Base-by-base conservation (phyloP, 1,140 invertebrate genomes). In the Globodera ellingtonae region DNA sequence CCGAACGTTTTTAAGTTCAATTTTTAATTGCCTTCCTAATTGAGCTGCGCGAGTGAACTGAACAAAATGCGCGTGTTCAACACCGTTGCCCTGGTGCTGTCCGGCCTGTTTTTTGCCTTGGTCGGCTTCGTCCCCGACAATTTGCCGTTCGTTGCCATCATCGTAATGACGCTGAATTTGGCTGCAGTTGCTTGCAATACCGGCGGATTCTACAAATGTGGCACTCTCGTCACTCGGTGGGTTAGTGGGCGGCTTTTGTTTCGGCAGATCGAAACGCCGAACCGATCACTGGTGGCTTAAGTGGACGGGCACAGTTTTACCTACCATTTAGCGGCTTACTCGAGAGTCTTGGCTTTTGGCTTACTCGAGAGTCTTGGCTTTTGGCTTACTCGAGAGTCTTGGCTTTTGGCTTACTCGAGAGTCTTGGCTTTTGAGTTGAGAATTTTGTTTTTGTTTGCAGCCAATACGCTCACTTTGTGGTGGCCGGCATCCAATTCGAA, bases 151-250 rank as follows among this genome's bases (percentile, higher is more conserved):
- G 67, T 78, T 3, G 59, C 83, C 52, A 81, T 86, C 4, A 46
- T 76, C n/a, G 56, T 85, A 24, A 79, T 81, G 48, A 79, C 79
- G 18, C 48, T 86, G 15, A 87, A 82, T 48, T 85, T 83, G 50
- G 81, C 85, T 44, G 77, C 74, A n/a, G 79, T 85, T 48, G 85
- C 82, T 4, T 67, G 76, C 1, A 86, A 86, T 80, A 80, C 76
- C 44, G 84, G 86, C 18, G 85, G 85, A 46, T 86, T 86, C 71
- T 86, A 86, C 72, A 86, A 86, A 67, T 86, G 85, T 52, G 85
- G 79, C 66, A 81, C 85, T 13, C 77, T 86, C 18, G 81, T 84
- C 18, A 79, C 86, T 24, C 50, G 85, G 84, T 86, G 47, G 76
- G 47, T 73, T 81, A 13, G 18, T 7, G 47, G 81, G 82, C 5